phyloP scores from a whole-genome alignment of 1,140 invertebrate species.

The Achroia grisella region DNA sequence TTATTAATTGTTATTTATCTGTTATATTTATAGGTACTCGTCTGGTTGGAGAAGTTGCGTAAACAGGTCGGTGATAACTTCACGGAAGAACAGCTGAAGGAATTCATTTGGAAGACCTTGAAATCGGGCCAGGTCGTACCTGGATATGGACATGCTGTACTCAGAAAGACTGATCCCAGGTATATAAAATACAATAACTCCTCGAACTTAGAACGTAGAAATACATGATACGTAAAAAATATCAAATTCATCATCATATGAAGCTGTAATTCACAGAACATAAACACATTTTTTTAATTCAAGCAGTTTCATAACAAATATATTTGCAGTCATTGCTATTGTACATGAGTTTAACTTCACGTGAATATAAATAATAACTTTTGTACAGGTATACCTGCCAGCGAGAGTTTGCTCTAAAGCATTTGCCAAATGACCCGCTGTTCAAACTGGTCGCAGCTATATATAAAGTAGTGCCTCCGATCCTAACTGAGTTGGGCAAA shows the following conservation, averaged over 20 bases:
- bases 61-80: slow-evolving; percentile 86
- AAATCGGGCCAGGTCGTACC: slow-evolving; percentile 97
- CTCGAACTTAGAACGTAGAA: not conserved
- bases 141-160: slow-evolving; percentile 97
- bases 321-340: no score
- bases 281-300: no score
- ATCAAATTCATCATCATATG: no score
- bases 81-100: slow-evolving; percentile 90
- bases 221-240: not conserved
- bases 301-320: no score
- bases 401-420: slow-evolving; percentile 95
- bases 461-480: slow-evolving; percentile 96
- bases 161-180: slow-evolving; percentile 96
- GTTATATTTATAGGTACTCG: slow-evolving; percentile 75
- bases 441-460: slow-evolving; percentile 94
- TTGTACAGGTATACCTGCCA: slow-evolving; percentile 83
- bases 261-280: no score
- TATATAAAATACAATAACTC: slow-evolving; percentile 43
- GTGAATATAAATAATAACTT: no score
- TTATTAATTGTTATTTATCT: no score
- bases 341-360: no score
- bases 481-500: slow-evolving; percentile 95
- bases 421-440: slow-evolving; percentile 92
- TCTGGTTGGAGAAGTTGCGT: slow-evolving; percentile 89
- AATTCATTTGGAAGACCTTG: slow-evolving; percentile 96